Percentiles rank a stretch among this genome's conserved stretches.
Evolutionary conservation across 2,113 vertebrate species (phyloP).

Genomic region (Arizona elegans): DNA sequence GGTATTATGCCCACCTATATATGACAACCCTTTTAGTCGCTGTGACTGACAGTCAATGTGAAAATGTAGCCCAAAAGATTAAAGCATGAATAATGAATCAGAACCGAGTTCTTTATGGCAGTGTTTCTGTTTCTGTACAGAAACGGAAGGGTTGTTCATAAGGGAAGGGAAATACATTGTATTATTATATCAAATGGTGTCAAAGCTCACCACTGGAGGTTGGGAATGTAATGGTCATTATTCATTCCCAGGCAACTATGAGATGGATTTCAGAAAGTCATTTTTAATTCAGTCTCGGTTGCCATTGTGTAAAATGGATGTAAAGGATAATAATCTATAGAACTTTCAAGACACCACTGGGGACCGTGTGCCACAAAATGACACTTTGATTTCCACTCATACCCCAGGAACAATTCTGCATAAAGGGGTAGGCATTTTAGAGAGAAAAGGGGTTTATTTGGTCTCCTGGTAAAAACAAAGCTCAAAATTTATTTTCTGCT

Average conservation of each 20-base stretch:
- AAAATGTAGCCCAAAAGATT: not conserved
- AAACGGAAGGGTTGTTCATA: not conserved
- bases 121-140: constrained; percentile 12
- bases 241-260: not conserved
- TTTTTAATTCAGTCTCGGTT: not conserved
- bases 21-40: constrained; percentile 7
- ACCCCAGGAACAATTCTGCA: not conserved
- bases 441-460: too few relatives aligned
- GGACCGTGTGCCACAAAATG: not conserved
- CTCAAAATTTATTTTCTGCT: not conserved
- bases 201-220: not conserved
- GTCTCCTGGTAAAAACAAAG: not conserved
- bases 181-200: not conserved
- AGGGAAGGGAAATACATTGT: not conserved
- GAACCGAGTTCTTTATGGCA: not conserved
- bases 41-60: not conserved
- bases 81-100: not conserved
- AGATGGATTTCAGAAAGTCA: not conserved
- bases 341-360: not conserved
- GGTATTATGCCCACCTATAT: constrained; percentile 8
- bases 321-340: not conserved
- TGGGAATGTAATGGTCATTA: not conserved
- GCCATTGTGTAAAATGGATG: not conserved
- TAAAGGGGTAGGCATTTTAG: too few relatives aligned
- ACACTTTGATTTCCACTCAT: not conserved